Conservation (phyloP, 2,113 vertebrate genomes). For the Gobio gobio region DNA sequence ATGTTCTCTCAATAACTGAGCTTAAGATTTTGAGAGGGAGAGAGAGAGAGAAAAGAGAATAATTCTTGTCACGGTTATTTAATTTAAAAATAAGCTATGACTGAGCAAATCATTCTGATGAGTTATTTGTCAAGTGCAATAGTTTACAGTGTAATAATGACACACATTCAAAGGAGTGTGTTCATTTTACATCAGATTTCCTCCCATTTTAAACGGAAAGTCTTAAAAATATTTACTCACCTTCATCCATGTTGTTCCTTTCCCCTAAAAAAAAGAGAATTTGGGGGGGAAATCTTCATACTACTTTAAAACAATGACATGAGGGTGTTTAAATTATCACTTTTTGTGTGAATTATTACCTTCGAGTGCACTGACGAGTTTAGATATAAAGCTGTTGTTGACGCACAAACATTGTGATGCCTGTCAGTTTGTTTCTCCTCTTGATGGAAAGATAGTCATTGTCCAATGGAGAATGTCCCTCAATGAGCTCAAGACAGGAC, state of each 20-base stretch:
- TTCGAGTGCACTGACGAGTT: constrained; percentile 13
- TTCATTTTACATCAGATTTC: constrained; percentile 4
- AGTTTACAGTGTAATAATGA: constrained; percentile 37
- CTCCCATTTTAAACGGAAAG: not conserved
- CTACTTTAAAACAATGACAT: not conserved
- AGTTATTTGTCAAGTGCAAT: constrained; percentile 64
- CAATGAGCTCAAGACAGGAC: constrained; percentile 66
- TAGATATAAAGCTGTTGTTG: constrained; percentile 36
- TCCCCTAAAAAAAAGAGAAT: not conserved
- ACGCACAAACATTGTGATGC: constrained; percentile 46
- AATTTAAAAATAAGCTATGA: constrained; percentile 46
- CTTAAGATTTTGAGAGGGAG: not conserved
- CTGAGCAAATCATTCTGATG: constrained; percentile 44
- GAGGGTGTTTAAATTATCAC: constrained; percentile 7
- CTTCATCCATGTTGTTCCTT: not conserved
- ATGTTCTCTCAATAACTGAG: not conserved
- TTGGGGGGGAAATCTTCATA: not conserved
- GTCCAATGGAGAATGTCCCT: constrained; percentile 44
- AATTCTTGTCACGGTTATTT: not conserved
- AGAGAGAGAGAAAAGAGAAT: not conserved
- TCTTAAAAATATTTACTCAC: not conserved
- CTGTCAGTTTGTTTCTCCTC: constrained; percentile 47
- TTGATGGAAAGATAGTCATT: constrained; percentile 47
- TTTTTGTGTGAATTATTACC: not conserved
- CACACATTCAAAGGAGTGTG: not conserved